Conservation (phyloP, 2,888 invertebrate species). For the Cepaea hortensis region DNA sequence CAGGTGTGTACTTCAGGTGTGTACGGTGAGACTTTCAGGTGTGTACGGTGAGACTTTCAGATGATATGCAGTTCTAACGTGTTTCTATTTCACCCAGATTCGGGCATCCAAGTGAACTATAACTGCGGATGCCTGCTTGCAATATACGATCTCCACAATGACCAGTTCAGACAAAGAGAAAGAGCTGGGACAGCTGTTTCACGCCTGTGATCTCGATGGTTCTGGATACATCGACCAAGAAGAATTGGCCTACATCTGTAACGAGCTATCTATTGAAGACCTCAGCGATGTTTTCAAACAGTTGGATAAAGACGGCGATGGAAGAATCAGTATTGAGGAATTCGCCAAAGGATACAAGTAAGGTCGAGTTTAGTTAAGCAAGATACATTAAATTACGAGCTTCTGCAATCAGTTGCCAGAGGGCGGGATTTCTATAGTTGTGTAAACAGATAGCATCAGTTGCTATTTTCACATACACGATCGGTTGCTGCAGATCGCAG, state of each 20-base stretch:
- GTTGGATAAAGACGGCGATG: conserved; percentile 79
- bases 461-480: too few species aligned
- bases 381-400: too few species aligned
- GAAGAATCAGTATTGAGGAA: conserved; percentile 78
- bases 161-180: conserved; percentile 27
- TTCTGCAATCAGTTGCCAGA: too few species aligned
- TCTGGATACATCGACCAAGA: conserved; percentile 77
- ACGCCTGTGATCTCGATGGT: conserved; percentile 77
- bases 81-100: too few species aligned
- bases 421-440: too few species aligned
- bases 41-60: too few species aligned
- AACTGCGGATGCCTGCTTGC: not conserved
- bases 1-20: too few species aligned
- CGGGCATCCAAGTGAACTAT: too few species aligned
- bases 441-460: too few species aligned
- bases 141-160: not conserved
- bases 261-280: conserved; percentile 77
- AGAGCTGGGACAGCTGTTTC: conserved; percentile 75
- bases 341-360: conserved; percentile 78
- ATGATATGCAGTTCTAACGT: too few species aligned
- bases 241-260: conserved; percentile 78
- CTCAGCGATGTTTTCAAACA: conserved; percentile 78
- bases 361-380: not conserved
- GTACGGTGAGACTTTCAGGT: too few species aligned
- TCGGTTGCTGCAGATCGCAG: too few species aligned